Evolutionary conservation across 2,113 vertebrate genomes (phyloP).

Genomic region (Phoxinus phoxinus): DNA sequence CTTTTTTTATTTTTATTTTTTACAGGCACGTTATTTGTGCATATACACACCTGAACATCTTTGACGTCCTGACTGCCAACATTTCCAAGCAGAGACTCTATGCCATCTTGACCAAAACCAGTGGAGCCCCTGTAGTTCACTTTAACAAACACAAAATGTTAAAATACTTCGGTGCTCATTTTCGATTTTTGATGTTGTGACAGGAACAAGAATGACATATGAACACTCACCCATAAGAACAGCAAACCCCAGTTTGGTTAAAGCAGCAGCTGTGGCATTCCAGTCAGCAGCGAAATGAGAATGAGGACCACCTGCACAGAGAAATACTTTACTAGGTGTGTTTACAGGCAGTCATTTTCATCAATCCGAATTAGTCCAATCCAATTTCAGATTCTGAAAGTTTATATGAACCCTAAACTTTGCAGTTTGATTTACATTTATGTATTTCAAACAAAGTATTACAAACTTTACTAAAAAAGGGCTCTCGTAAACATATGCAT

Average conservation of each 20-base stretch:
- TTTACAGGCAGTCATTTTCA: background rate
- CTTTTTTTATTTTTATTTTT: background rate
- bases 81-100: slow-evolving; percentile 78
- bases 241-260: slow-evolving; percentile 79
- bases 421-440: no score
- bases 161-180: background rate
- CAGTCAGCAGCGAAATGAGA: slow-evolving; percentile 81
- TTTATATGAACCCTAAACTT: no score
- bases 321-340: background rate
- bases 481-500: no score
- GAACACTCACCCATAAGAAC: slow-evolving; percentile 79
- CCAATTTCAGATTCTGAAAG: no score
- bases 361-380: background rate
- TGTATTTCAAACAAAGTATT: no score
- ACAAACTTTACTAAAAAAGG: no score
- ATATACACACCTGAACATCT: slow-evolving; percentile 81
- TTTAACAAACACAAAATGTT: slow-evolving; percentile 57
- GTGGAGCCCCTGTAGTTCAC: slow-evolving; percentile 87
- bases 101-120: slow-evolving; percentile 84
- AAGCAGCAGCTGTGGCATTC: slow-evolving; percentile 73
- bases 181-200: background rate
- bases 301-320: slow-evolving; percentile 81
- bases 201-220: background rate
- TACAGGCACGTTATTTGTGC: background rate
- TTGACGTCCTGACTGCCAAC: slow-evolving; percentile 83